These are phyloP conservation scores for Cantharis nigra DNA, from an alignment of 2,888 invertebrate genomes.

Conservation along the genomic window DNA sequence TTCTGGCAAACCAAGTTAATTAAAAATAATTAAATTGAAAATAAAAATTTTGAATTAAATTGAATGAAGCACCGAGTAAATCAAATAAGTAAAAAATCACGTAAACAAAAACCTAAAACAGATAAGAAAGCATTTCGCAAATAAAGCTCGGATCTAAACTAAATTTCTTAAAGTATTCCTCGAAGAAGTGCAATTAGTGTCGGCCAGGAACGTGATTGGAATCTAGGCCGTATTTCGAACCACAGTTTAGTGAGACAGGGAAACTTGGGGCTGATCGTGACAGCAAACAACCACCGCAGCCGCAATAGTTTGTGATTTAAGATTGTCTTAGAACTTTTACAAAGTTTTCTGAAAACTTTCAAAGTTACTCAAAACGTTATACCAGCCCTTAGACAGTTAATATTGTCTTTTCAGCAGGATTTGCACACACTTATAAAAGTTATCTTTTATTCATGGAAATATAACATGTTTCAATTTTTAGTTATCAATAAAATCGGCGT, in stretches of 20 bases:
- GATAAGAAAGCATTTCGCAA: slow-evolving; percentile 44
- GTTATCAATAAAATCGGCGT: neutral
- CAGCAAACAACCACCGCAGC: slow-evolving; percentile 41
- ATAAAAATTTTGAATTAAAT: neutral
- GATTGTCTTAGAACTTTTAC: slow-evolving; percentile 30
- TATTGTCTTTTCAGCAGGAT: slow-evolving; percentile 14
- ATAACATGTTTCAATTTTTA: neutral
- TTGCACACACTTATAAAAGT: slow-evolving; percentile 10
- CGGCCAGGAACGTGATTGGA: slow-evolving; percentile 52
- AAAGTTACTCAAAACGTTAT: slow-evolving; percentile 10
- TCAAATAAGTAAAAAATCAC: slow-evolving; percentile 50
- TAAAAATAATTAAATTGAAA: neutral
- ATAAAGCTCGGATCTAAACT: slow-evolving; percentile 47
- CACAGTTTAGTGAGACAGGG: slow-evolving; percentile 29
- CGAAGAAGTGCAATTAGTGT: slow-evolving; percentile 55
- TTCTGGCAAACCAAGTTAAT: neutral
- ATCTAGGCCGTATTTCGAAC: slow-evolving; percentile 42
- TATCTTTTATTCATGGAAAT: neutral
- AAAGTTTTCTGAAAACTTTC: slow-evolving; percentile 17
- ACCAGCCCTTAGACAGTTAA: slow-evolving; percentile 20
- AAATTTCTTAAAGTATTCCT: slow-evolving; percentile 51
- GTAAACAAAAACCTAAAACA: slow-evolving; percentile 48
- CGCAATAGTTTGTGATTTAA: slow-evolving; percentile 33
- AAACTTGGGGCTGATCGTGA: slow-evolving; percentile 36
- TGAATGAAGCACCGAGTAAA: slow-evolving; percentile 31